Conservation (phyloP, 30 jellyfish, hydroid and myxozoan species). For the Chironex yamaguchii region DNA sequence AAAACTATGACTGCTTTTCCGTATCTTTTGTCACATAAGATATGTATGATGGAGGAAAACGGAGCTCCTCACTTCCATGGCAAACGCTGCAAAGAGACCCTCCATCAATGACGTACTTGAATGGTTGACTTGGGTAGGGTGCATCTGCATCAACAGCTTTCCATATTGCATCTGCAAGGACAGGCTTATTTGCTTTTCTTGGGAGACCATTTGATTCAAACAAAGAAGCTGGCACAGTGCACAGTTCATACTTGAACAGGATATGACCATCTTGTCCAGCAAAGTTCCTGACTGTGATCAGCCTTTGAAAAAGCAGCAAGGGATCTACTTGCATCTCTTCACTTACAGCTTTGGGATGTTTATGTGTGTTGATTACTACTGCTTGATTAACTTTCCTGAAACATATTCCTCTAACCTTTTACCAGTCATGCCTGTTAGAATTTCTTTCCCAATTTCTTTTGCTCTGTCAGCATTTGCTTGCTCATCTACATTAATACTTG, state of each 20-base stretch:
- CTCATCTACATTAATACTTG: slow-evolving; percentile 1
- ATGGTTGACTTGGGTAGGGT: not conserved
- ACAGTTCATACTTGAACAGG: slow-evolving; percentile 22
- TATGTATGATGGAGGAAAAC: slow-evolving; percentile 44
- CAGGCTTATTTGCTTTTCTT: not conserved
- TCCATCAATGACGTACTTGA: slow-evolving; percentile 5
- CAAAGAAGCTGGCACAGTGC: slow-evolving; percentile 1
- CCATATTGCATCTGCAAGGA: too few relatives aligned
- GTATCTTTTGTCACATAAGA: too few relatives aligned
- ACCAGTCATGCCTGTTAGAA: too few relatives aligned
- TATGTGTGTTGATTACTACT: not conserved
- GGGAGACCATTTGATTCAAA: not conserved
- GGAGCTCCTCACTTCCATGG: slow-evolving; percentile 57
- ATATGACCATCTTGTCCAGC: slow-evolving; percentile 17
- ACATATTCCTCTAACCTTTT: not conserved
- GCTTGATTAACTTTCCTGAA: slow-evolving; percentile 3
- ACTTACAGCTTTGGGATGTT: slow-evolving; percentile 11
- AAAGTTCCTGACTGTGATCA: slow-evolving; percentile 14
- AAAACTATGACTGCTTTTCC: slow-evolving; percentile 38
- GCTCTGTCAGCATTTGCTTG: not conserved
- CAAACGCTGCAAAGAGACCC: slow-evolving; percentile 48
- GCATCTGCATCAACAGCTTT: not conserved
- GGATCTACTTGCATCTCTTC: slow-evolving; percentile 45
- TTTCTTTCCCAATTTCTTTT: not conserved
- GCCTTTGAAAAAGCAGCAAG: slow-evolving; percentile 62